Base-by-base conservation (phyloP, 2,888 invertebrate genomes). In the Folsomia manolachei region DNA sequence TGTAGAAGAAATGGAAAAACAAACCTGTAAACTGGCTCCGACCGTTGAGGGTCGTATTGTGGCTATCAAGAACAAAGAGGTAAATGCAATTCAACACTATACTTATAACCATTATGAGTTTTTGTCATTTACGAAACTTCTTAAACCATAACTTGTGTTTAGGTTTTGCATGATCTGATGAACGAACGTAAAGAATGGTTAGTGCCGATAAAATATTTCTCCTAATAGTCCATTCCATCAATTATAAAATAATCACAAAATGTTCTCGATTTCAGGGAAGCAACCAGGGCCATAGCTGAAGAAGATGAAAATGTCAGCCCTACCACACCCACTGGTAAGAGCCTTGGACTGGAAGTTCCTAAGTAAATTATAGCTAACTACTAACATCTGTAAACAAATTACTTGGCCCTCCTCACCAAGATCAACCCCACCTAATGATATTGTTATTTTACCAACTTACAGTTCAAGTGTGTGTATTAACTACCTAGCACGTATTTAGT, bases 41-140 rank as follows among this genome's bases (percentile, higher is more conserved):
- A 89, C 88, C 82, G 85, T 91, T 1, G 94, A 95, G 82, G 91
- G 92, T 81, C 86, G 95, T 80, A 95, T 95, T 79, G 86, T 92
- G 19, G 84, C 90, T 26, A 87, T 93, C 51, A 90, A 88, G 78
- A 89, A 90, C 51, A 81, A 81, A 69, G 91, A 93, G 88, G 93
- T 93, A 83, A 83, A 82, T 68, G 52, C 27, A 14, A 52, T 39
- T 56, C 14, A 14, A 63, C 19, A 23, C 2, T 69, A 25, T n/a
- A 27, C 27, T 53, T 52, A 21, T 19, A 39, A 52, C 26, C 19
- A 18, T 56, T 27, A 39, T n/a, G n/a, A n/a, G n/a, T n/a, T n/a
- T n/a, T n/a, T n/a, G n/a, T n/a, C n/a, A n/a, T n/a, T n/a, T n/a
- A n/a, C n/a, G n/a, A n/a, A n/a, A n/a, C n/a, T n/a, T n/a, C n/a